Base-by-base conservation (phyloP, 2,113 vertebrate species). In the Pandion haliaetus region DNA sequence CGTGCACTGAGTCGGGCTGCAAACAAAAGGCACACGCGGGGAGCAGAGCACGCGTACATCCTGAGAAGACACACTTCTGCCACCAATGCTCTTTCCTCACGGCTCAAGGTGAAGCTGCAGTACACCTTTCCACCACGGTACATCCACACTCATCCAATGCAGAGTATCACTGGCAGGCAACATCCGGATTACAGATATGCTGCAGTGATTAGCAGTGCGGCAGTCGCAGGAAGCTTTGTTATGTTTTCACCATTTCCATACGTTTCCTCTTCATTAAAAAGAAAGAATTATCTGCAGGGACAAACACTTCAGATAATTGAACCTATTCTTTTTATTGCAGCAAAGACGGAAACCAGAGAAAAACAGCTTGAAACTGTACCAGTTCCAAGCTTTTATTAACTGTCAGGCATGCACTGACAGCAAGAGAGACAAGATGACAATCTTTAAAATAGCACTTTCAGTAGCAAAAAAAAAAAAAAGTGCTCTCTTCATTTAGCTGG, bases 21-120 rank as follows among this genome's bases (percentile, higher is more conserved):
- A 52, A 44, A 32, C 6, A 23, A 38, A 38, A 32, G 14, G 17
- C 7, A 3, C 7, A 2, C 1, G 26, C 19, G 17, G 5, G 4
- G 14, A 44, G 18, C 34, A 65, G 17, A 66, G 21, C 40, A 16
- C 1, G 3, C 5, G 8, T 3, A 3, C 14, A 12, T 3, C 54
- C 54, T 50, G 17, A 3, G 12, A 31, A 21, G 18, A 61, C 20
- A 65, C 24, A 7, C 12, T 40, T 83, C 15, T 28, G 44, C 32
- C 28, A 77, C 31, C 62, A 66, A 2, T 1, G 6, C 21, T 69
- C 31, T 7, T 29, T 20, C 19, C 26, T 20, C 21, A 10, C 0
- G 1, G 21, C 29, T 7, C 14, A 28, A 58, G 16, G 20, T 7
- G 54, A 50, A 57, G 36, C 42, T 34, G 36, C 36, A 25, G 42